These are phyloP conservation scores for Ephialtes manifestator DNA, from an alignment of 2,888 invertebrate species.

Conservation along the genomic window DNA sequence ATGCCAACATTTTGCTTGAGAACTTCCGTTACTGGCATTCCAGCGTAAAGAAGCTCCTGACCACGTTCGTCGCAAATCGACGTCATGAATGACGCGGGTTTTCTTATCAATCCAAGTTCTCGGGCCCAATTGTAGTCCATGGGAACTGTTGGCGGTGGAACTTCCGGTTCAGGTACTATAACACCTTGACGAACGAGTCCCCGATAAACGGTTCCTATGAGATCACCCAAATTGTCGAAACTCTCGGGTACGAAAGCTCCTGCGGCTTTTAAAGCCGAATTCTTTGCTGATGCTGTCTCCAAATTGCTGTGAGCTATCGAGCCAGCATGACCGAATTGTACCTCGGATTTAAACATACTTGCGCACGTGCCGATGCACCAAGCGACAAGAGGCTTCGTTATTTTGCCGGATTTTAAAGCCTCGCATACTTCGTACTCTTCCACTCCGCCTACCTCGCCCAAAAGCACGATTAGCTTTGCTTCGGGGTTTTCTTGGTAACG, in stretches of 20 bases:
- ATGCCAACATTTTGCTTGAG: constrained; percentile 98
- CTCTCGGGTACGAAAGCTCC: constrained; percentile 97
- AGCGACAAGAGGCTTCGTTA: constrained; percentile 98
- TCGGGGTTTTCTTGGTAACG: constrained; percentile 93
- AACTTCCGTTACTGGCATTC: constrained; percentile 95
- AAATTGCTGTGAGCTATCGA: constrained; percentile 97
- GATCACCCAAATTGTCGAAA: constrained; percentile 96
- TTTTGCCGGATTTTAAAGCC: constrained; percentile 92
- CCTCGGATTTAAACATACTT: constrained; percentile 89
- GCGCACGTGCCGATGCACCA: constrained; percentile 99
- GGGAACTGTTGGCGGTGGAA: constrained; percentile 99
- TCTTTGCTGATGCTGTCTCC: constrained; percentile 98
- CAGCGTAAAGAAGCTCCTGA: constrained; percentile 98
- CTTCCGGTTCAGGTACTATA: constrained; percentile 95
- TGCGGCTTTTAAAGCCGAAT: constrained; percentile 92
- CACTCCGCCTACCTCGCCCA: constrained; percentile 99
- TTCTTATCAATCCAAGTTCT: constrained; percentile 98
- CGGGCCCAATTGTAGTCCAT: constrained; percentile 99
- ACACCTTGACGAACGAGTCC: constrained; percentile 93
- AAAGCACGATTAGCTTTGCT: constrained; percentile 97
- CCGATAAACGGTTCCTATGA: constrained; percentile 91
- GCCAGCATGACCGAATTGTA: constrained; percentile 99
- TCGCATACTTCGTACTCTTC: constrained; percentile 99
- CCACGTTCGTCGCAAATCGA: constrained; percentile 99
- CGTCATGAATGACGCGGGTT: constrained; percentile 99